Conservation (phyloP, 2,888 invertebrate genomes). For the Drosophila birchii region DNA sequence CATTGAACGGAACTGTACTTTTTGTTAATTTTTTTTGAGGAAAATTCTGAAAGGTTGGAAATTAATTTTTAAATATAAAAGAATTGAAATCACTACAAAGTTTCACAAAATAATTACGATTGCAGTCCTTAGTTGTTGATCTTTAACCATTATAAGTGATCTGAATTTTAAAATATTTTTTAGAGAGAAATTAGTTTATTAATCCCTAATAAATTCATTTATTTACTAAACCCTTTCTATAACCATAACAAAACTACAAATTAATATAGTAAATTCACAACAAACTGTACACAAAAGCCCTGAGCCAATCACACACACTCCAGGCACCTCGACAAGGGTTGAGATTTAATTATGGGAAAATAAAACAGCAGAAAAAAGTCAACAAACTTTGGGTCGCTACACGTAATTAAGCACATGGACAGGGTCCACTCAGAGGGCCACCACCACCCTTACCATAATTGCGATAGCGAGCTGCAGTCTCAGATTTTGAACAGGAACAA, state of each 20-base stretch:
- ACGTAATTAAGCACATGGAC: conserved; percentile 81
- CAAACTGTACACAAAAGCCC: conserved; percentile 45
- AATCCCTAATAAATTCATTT: background rate
- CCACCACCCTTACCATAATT: conserved; percentile 11
- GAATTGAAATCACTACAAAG: accelerated
- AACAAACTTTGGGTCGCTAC: conserved; percentile 70
- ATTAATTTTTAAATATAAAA: background rate
- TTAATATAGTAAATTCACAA: conserved; percentile 10
- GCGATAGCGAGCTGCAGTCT: conserved; percentile 25
- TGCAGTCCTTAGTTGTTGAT: too few species aligned
- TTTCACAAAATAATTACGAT: background rate
- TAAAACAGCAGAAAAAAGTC: conserved; percentile 61
- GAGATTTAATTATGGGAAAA: conserved; percentile 81
- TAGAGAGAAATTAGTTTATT: background rate
- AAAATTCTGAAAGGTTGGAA: background rate
- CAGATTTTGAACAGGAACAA: conserved; percentile 36
- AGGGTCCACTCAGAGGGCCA: conserved; percentile 50
- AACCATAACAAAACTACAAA: background rate
- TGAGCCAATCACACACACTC: conserved; percentile 30
- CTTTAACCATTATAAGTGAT: background rate
- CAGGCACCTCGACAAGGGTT: conserved; percentile 57
- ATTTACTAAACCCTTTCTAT: background rate
- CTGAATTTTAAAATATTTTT: background rate
- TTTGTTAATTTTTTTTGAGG: background rate
- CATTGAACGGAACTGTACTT: background rate